Evolutionary conservation across 1,140 invertebrate species (phyloP), one percentile per base, ranked within the genome.

Genomic region (Zaprionus ornatus): DNA sequence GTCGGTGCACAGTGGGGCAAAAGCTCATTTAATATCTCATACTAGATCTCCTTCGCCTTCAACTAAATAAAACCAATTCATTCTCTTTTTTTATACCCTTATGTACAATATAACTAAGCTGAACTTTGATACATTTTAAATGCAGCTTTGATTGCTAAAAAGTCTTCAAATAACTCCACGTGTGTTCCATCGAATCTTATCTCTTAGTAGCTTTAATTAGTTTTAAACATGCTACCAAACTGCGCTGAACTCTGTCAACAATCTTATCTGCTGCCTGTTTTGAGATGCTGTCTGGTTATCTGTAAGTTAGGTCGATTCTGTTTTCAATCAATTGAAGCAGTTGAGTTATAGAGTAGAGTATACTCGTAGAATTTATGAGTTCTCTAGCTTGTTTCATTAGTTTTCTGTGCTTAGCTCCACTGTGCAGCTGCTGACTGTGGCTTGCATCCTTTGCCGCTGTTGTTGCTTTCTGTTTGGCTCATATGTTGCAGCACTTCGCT

Each of bases 401-500:
- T 3, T 48, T 12, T 48, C 17, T 9, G 7, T 56, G 50, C n/a
- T 19, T 56, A 1, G 17, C 2, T 48, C 19, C 55, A 61, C 29
- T 50, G 55, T 69, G 64, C 52, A 7, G 17, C 60, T 37, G 55
- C 50, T 63, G 52, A 37, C 52, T 27, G 37, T 45, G 17, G 37
- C 13, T 66, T 35, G 57, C 75, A 72, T 56, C 25, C 66, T 50
- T 50, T 40, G 70, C 42, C 52, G n/a, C 12, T 70, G 67, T 75
- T 71, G 73, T 72, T 79, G 32, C 50, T 56, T 64, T 60, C 29
- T 61, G 64, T 72, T 72, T 63, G 67, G 42, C 68, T 68, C 77
- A 77, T 77, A 63, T 76, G 74, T 54, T 72, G 63, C 73, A 76
- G 59, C 67, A 60, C 83, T 88, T 80, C 74, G 83, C 77, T 87